Conservation (phyloP, 1,140 invertebrate genomes). For the Palaemon carinicauda region DNA sequence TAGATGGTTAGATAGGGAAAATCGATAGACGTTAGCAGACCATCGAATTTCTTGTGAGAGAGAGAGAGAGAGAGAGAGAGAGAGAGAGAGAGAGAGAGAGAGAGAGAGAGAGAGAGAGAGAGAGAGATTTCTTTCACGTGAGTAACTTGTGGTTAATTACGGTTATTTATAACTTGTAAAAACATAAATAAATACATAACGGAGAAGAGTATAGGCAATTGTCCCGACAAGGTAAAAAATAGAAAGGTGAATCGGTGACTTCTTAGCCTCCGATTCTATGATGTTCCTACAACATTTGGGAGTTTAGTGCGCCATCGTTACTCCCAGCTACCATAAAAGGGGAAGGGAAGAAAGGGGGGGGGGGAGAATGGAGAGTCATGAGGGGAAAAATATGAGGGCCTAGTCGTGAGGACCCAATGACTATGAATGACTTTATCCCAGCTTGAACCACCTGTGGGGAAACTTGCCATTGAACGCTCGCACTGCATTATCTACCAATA, state of each 20-base stretch:
- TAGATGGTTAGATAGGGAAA: neutral
- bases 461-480: neutral
- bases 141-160: neutral
- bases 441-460: neutral
- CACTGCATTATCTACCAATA: neutral
- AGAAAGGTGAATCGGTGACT: too few species aligned
- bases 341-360: neutral
- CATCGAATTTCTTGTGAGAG: too few species aligned
- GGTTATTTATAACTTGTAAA: too few species aligned
- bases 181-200: neutral
- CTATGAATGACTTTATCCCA: slow-evolving; percentile 7
- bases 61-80: neutral
- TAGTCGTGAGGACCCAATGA: neutral
- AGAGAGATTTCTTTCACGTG: too few species aligned
- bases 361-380: neutral
- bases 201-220: too few species aligned
- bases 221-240: too few species aligned
- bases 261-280: too few species aligned
- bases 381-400: neutral
- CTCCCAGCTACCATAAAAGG: too few species aligned
- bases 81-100: neutral
- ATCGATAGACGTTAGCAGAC: neutral
- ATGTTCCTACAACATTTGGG: too few species aligned
- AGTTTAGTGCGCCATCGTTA: too few species aligned
- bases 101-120: neutral